Conservation (phyloP, 2,797 vertebrate genomes). For the Lutjanus campechanus region DNA sequence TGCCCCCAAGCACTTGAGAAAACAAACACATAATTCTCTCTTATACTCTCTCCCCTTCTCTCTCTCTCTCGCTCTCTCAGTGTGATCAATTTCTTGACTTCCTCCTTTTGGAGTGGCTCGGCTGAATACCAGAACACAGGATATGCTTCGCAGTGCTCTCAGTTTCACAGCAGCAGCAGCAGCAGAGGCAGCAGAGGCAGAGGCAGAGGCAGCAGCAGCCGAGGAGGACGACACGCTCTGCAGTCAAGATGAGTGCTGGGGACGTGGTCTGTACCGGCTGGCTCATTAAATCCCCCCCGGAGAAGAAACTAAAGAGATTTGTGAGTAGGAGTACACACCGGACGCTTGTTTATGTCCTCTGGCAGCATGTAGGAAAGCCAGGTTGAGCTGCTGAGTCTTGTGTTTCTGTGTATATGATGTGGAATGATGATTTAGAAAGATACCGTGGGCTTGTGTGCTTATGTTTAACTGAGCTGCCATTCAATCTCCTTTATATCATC, state of each 20-base stretch:
- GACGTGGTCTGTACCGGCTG: slow-evolving; percentile 96
- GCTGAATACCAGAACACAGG: slow-evolving; percentile 85
- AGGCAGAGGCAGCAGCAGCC: slow-evolving; percentile 43
- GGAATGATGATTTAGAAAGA: slow-evolving; percentile 52
- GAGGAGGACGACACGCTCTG: slow-evolving; percentile 75
- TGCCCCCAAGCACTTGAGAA: slow-evolving; percentile 43
- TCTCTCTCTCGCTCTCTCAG: slow-evolving; percentile 66
- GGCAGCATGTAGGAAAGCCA: slow-evolving; percentile 54
- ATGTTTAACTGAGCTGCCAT: slow-evolving; percentile 33
- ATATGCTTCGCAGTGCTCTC: slow-evolving; percentile 83
- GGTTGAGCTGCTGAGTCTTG: slow-evolving; percentile 57
- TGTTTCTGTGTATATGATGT: slow-evolving; percentile 44
- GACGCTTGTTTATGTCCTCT: slow-evolving; percentile 69
- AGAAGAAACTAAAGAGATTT: slow-evolving; percentile 98
- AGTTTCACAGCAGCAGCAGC: slow-evolving; percentile 79
- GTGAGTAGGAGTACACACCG: slow-evolving; percentile 88
- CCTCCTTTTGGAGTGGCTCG: slow-evolving; percentile 88
- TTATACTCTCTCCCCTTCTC: slow-evolving; percentile 10
- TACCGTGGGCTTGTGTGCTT: slow-evolving; percentile 15
- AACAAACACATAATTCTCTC: slow-evolving; percentile 56
- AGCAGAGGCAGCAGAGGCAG: slow-evolving; percentile 45
- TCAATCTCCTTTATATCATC: slow-evolving; percentile 17
- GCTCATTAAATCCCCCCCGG: slow-evolving; percentile 98
- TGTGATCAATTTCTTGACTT: slow-evolving; percentile 92
- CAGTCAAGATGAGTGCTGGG: slow-evolving; percentile 93